phyloP scores from a whole-genome alignment of 37 sponge, comb jelly and placozoan species.

The Corticium candelabrum region DNA sequence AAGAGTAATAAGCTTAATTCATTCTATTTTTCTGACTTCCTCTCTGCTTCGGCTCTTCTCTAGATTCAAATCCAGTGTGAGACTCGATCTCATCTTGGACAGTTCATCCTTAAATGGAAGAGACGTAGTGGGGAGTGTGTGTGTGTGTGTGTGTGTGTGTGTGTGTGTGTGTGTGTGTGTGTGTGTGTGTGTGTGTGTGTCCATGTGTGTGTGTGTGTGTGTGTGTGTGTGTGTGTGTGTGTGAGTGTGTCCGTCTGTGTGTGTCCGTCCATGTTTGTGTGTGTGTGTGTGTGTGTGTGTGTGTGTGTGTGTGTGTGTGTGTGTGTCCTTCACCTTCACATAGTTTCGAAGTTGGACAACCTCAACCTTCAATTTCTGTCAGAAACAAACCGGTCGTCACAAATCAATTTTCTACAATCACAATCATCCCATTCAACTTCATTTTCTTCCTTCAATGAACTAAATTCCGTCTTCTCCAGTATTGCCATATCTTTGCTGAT shows the following conservation, averaged over 20 bases:
- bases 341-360: slow-evolving; percentile 14
- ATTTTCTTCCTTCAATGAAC: slow-evolving; percentile 21
- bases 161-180: too few relatives aligned
- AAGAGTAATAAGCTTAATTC: background rate
- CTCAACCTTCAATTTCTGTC: slow-evolving; percentile 26
- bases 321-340: slow-evolving; percentile 22
- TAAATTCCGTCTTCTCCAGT: slow-evolving; percentile 28
- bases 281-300: too few relatives aligned
- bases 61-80: slow-evolving; percentile 62
- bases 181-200: too few relatives aligned
- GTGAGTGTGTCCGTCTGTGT: too few relatives aligned
- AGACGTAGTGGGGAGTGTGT: too few relatives aligned
- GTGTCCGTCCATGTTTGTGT: too few relatives aligned
- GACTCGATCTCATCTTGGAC: slow-evolving; percentile 20
- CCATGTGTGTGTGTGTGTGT: too few relatives aligned
- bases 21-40: slow-evolving; percentile 21
- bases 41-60: slow-evolving; percentile 68
- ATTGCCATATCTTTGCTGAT: slow-evolving; percentile 14
- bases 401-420: background rate
- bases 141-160: slow-evolving; percentile 6
- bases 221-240: too few relatives aligned
- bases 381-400: background rate
- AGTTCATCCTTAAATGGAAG: slow-evolving; percentile 26
- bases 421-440: slow-evolving; percentile 29
- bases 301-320: too few relatives aligned